Conservation (phyloP, 2,888 invertebrate species). For the Allolobophora icterica region DNA sequence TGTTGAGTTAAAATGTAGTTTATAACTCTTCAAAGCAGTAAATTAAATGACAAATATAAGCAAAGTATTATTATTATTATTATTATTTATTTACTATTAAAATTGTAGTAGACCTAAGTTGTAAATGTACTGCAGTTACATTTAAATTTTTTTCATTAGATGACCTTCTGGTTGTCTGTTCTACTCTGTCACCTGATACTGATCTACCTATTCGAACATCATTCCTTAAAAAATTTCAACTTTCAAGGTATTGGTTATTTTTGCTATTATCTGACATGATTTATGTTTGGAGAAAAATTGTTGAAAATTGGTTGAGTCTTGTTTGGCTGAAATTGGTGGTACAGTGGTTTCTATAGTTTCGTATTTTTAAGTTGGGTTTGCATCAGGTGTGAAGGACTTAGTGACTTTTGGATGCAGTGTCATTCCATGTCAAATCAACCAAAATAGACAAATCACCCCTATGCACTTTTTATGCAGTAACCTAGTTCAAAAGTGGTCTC, state of each 20-base stretch:
- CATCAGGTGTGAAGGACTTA: too few relatives aligned
- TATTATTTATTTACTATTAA: conserved; percentile 15
- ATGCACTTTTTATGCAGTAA: too few relatives aligned
- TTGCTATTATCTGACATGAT: not conserved
- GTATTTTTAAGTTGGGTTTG: too few relatives aligned
- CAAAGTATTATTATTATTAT: not conserved
- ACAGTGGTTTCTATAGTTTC: too few relatives aligned
- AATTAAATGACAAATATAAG: not conserved
- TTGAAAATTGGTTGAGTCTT: too few relatives aligned
- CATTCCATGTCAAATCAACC: too few relatives aligned
- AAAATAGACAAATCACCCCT: too few relatives aligned
- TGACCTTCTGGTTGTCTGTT: not conserved
- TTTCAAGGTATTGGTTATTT: not conserved
- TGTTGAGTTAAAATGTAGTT: not conserved
- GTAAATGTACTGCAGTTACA: not conserved
- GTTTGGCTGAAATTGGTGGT: too few relatives aligned
- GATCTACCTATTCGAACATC: not conserved
- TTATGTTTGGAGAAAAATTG: not conserved
- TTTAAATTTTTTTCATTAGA: conserved; percentile 7
- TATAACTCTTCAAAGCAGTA: not conserved
- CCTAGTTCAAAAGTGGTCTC: too few relatives aligned
- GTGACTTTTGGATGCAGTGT: too few relatives aligned
- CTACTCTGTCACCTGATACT: not conserved
- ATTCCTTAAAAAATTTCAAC: conserved; percentile 17
- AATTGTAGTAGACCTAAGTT: not conserved